A percentile compares a stretch with the other conserved stretches of the same genome.
Evolutionary conservation across 2,797 vertebrate species (phyloP).

Genomic region (Melanotaenia nigrans): DNA sequence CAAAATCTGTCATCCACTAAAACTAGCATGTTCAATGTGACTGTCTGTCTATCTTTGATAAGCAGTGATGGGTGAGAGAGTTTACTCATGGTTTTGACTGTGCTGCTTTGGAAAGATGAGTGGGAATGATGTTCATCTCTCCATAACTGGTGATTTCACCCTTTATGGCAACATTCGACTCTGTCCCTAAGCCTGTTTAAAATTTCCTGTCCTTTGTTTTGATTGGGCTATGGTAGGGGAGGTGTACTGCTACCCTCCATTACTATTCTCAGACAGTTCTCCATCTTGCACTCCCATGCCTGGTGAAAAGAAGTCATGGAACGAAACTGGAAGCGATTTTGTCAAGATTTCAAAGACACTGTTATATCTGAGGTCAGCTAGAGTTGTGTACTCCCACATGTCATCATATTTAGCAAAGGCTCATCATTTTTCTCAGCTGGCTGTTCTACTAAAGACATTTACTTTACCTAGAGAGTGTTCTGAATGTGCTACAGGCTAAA

Average conservation of each 20-base stretch:
- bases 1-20: slow-evolving; percentile 38
- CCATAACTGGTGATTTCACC: slow-evolving; percentile 76
- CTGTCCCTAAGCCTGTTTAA: slow-evolving; percentile 51
- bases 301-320: slow-evolving; percentile 46
- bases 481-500: slow-evolving; percentile 48
- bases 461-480: slow-evolving; percentile 33
- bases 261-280: slow-evolving; percentile 62
- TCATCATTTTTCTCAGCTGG: slow-evolving; percentile 39
- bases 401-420: slow-evolving; percentile 39
- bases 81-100: slow-evolving; percentile 24
- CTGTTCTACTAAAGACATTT: slow-evolving; percentile 10
- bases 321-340: slow-evolving; percentile 61
- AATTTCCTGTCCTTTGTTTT: slow-evolving; percentile 64
- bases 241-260: slow-evolving; percentile 61
- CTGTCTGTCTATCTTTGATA: slow-evolving; percentile 22
- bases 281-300: slow-evolving; percentile 46
- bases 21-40: slow-evolving; percentile 2
- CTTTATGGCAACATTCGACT: slow-evolving; percentile 71
- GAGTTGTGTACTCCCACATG: slow-evolving; percentile 35
- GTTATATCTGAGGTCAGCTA: slow-evolving; percentile 67
- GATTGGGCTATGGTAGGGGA: slow-evolving; percentile 56
- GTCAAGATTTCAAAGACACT: slow-evolving; percentile 60
- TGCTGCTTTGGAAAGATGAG: slow-evolving; percentile 8
- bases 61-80: slow-evolving; percentile 27
- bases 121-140: slow-evolving; percentile 52